Conservation (phyloP, 2,797 vertebrate species). For the Labeo calbasu region DNA sequence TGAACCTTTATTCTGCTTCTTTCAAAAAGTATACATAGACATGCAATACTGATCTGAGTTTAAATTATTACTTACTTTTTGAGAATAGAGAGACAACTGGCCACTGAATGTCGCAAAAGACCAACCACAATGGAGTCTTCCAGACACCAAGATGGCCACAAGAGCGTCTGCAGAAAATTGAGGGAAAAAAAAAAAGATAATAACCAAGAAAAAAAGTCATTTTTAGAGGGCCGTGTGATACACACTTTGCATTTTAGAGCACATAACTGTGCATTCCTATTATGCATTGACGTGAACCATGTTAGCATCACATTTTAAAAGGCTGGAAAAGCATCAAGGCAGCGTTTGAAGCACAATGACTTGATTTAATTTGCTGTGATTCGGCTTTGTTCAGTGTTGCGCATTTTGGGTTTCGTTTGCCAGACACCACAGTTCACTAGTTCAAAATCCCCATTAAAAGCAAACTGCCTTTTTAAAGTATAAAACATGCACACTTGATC, state of each 20-base stretch:
- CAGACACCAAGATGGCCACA: background rate
- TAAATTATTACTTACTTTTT: background rate
- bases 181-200: too few relatives aligned
- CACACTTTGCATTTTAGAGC: background rate
- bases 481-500: background rate
- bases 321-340: background rate
- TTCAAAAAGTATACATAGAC: too few relatives aligned
- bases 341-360: background rate
- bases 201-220: background rate
- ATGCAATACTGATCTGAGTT: background rate
- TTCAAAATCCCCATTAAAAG: constrained; percentile 9
- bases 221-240: too few relatives aligned
- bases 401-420: background rate
- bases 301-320: constrained; percentile 1
- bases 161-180: background rate
- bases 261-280: background rate
- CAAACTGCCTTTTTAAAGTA: background rate
- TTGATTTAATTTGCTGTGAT: background rate
- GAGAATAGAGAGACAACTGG: background rate
- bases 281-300: background rate
- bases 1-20: too few relatives aligned
- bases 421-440: constrained; percentile 1
- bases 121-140: background rate
- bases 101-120: background rate
- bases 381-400: background rate